phyloP scores from a whole-genome alignment of 1,140 invertebrate genomes.

The Lasioglossum albipes region DNA sequence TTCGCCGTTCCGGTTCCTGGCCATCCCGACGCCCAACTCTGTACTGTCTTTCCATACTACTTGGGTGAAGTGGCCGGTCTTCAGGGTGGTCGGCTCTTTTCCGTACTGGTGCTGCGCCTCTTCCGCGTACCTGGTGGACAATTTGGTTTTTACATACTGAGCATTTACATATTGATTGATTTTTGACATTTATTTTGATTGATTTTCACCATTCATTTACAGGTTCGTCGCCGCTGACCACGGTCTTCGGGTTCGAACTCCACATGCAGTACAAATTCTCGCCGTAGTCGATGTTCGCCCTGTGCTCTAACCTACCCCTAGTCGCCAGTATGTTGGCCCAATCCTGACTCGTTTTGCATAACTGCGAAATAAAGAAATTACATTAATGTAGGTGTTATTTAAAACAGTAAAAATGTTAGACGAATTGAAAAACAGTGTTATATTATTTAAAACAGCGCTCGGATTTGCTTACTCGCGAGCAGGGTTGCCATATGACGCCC shows the following conservation, averaged over 20 bases:
- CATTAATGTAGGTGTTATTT: too few species aligned
- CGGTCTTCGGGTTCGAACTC: conserved; percentile 86
- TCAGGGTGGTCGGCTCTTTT: conserved; percentile 84
- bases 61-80: conserved; percentile 87
- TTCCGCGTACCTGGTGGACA: conserved; percentile 71
- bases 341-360: conserved; percentile 88
- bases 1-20: conserved; percentile 85
- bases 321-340: conserved; percentile 89
- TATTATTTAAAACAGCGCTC: too few species aligned
- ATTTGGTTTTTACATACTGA: neutral
- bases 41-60: conserved; percentile 89
- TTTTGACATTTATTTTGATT: neutral
- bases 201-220: conserved; percentile 86
- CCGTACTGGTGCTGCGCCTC: conserved; percentile 81
- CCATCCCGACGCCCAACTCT: conserved; percentile 89
- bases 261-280: conserved; percentile 91
- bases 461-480: too few species aligned
- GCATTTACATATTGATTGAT: too few species aligned
- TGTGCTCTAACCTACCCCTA: conserved; percentile 86
- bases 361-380: conserved; percentile 66
- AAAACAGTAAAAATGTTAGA: too few species aligned
- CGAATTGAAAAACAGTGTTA: too few species aligned
- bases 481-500: too few species aligned
- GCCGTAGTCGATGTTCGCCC: conserved; percentile 87
- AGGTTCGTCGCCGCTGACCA: conserved; percentile 84